A percentile compares a stretch with the other conserved stretches of the same genome.
These are phyloP conservation scores for Telenomus remus DNA, from an alignment of 1,140 invertebrate species.

Conservation along the genomic window DNA sequence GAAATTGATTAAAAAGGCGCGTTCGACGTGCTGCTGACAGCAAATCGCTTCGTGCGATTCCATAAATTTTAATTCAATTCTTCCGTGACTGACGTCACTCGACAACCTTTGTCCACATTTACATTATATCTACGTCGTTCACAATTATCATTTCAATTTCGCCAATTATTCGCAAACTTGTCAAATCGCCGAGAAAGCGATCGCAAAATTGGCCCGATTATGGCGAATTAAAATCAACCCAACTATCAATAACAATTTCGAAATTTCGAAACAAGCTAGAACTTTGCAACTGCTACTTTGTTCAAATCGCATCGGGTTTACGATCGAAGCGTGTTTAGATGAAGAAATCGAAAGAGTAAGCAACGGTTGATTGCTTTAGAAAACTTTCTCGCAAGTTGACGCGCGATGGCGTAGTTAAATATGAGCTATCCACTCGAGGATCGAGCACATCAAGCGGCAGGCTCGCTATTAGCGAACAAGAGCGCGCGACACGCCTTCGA, in stretches of 20 bases:
- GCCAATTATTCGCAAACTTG: too few species aligned
- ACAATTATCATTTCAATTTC: too few species aligned
- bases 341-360: slow-evolving; percentile 19
- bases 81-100: slow-evolving; percentile 39
- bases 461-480: slow-evolving; percentile 57
- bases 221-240: too few species aligned
- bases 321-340: too few species aligned
- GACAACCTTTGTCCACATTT: background rate
- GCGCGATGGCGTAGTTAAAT: slow-evolving; percentile 44
- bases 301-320: too few species aligned
- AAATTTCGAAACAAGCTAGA: too few species aligned
- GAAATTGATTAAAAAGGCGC: slow-evolving; percentile 48
- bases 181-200: too few species aligned
- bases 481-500: slow-evolving; percentile 54
- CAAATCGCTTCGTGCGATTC: slow-evolving; percentile 27
- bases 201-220: too few species aligned
- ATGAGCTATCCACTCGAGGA: slow-evolving; percentile 45
- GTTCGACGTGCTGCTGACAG: slow-evolving; percentile 45
- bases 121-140: too few species aligned
- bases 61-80: slow-evolving; percentile 53
- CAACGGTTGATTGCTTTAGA: slow-evolving; percentile 33
- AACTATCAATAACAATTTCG: too few species aligned
- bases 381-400: slow-evolving; percentile 45
- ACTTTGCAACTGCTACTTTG: too few species aligned
- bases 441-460: slow-evolving; percentile 43